Base-by-base conservation (phyloP, 2,888 invertebrate species). In the Toxonevra muliebris region DNA sequence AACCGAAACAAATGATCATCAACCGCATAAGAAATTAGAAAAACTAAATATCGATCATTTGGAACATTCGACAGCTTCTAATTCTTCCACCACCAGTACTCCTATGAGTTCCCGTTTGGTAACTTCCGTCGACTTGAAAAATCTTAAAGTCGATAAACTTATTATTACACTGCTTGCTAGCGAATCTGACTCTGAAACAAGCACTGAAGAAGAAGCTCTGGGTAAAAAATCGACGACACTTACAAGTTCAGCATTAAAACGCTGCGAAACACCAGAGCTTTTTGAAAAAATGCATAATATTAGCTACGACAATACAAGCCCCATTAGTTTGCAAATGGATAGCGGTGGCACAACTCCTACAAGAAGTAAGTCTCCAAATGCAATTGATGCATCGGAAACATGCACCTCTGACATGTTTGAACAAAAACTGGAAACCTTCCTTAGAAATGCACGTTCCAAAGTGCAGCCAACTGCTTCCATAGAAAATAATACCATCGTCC, bases 381-480 rank as follows among this genome's bases (percentile, higher is more conserved):
- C 57, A 11, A 64, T 57, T 57, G 13, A 3, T 1, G 65, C 66
- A 1, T 69, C 67, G 9, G 75, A 79, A 40, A 76, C 76, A 1
- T 71, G 76, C 52, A 75, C 76, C 1, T 81, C 78, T 65, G 80
- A 82, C 57, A 73, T 74, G 50, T 84, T 84, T 48, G 79, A 84
- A 65, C 76, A 77, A 43, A 81, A 82, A 69, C 71, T 84, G 41
- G 82, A 84, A 65, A 79, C 79, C 64, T 84, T 80, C 60, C 75
- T 83, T 0, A 84, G 82, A 71, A 79, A 77, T 53, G 81, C 79
- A 13, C 79, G 82, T 11, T 80, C 79, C 7, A 79, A 81, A 67
- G 73, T 82, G 30, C 42, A 70, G 69, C 15, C 53, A 17, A 48
- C 41, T 11, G 30, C 30, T 30, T 2, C 30, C 30, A 30, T 7